Evolutionary conservation across 1,140 invertebrate species (phyloP), one percentile per base, ranked within the genome.

Genomic region (Drosophila azteca): DNA sequence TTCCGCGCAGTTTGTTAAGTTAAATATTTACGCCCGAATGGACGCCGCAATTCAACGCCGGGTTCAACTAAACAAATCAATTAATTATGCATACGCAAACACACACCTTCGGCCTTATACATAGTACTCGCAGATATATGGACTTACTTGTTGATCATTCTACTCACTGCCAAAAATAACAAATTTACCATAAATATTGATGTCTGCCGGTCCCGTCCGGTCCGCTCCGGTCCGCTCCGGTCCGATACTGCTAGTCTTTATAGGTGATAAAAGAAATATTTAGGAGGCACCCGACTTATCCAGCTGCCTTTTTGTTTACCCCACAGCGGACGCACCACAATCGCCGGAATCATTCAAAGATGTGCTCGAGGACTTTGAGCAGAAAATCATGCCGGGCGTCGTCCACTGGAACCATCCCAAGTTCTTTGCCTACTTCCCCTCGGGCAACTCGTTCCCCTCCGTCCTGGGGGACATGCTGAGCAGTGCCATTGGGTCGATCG

Each of bases 351-450:
- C 94, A 41, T 99, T 96, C 94, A 95, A 97, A 50, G 92, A 94
- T 22, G 97, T 99, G 60, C 96, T 99, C 94, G 93, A 94, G 62
- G 98, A 99, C 91, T 95, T 99, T 13, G 96, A 99, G 78, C 93
- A 93, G 41, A 96, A 96, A 91, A 98, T 99, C 67, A 98, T 99
- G 96, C 96, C 96, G 9, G 98, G 98, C 65, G 95, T 98, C 49
- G 98, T 97, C 0, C 98, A 99, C 90, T 99, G 98, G 98, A 97
- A 99, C 92, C 98, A 99, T 94, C 97, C 98, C 2, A 93, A 96
- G 61, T 99, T 99, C 90, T 97, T 99, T 90, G 98, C 98, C 1
- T 99, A 99, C 92, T 99, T 99, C 92, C 98, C 98, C 3, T 95
- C 97, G 3, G 98, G 97, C 17, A 98, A 98, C 92, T 98, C 97